Base-by-base conservation (phyloP, 2,797 vertebrate genomes). In the Hemibagrus guttatus region DNA sequence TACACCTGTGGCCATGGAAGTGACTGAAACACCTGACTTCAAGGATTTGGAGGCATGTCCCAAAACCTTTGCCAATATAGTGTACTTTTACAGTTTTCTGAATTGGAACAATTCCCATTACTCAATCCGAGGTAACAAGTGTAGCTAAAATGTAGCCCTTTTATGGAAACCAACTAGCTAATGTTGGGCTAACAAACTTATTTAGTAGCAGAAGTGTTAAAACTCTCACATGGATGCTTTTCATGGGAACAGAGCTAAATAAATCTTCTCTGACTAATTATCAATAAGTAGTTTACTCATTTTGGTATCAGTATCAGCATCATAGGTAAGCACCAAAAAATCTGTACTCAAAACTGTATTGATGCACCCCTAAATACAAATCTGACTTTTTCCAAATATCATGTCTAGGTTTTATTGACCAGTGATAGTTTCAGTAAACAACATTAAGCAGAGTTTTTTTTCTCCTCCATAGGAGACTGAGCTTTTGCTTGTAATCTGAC, bases 361-460 rank as follows among this genome's bases (percentile, higher is more conserved):
- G 23, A 84, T 81, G 58, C 35, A 81, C n/a, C 78, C 35, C 58
- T 59, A 61, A 80, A 23, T 26, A 80, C 78, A 80, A 83, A 49
- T 71, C 64, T 54, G 28, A 35, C 42, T 26, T 14, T 49, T 49
- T 9, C 1, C 46, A 42, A 68, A 42, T 17, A 42, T 12, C 42
- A 12, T 52, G 17, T 78, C 23, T 21, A 56, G 52, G 17, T 56
- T 56, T 31, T 7, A 78, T 8, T 21, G n/a, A 54, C 49, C 5
- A 74, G 64, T 31, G 39, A 71, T 17, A 2, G 6, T 14, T 49
- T 28, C 23, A 2, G 5, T 21, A 46, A 79, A 39, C 54, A 39
- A 35, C n/a, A 13, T 3, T 21, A 71, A 61, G 23, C 11, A 80
- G 23, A 56, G 56, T 63, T 81, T 7, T n/a, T 46, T 46, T 42